Evolutionary conservation across 1,140 invertebrate genomes (phyloP).

Genomic region (Cotesia typhae): DNA sequence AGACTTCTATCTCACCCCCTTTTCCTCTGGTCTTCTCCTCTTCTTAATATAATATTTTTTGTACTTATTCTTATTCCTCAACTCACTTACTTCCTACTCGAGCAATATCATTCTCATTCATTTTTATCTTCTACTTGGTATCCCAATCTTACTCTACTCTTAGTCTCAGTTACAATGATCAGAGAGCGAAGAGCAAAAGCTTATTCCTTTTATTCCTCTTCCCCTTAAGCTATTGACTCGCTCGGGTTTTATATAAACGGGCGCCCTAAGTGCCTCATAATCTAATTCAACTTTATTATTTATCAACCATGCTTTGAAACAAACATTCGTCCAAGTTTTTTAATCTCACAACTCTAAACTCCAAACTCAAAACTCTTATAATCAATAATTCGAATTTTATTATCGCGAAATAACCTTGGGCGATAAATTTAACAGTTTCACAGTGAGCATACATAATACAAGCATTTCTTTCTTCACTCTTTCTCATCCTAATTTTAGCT

Average conservation of each 20-base stretch:
- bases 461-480: not conserved
- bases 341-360: too few species aligned
- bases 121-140: constrained; percentile 41
- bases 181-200: constrained; percentile 36
- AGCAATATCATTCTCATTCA: constrained; percentile 49
- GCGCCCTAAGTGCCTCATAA: constrained; percentile 1
- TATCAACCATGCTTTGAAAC: too few species aligned
- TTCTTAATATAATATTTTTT: constrained; percentile 7
- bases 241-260: not conserved
- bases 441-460: not conserved
- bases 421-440: not conserved
- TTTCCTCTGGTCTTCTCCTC: constrained; percentile 8
- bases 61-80: constrained; percentile 14
- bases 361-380: too few species aligned
- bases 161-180: constrained; percentile 37
- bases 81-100: constrained; percentile 22
- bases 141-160: constrained; percentile 36
- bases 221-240: constrained; percentile 29
- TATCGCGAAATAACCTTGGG: too few species aligned
- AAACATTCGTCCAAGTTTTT: too few species aligned
- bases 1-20: constrained; percentile 20
- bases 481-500: too few species aligned
- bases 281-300: too few species aligned
- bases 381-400: too few species aligned
- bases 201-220: constrained; percentile 3